Percentiles rank a stretch among this genome's conserved stretches.
phyloP scores from a whole-genome alignment of 2,888 invertebrate species.

The Oasisia sp. region DNA sequence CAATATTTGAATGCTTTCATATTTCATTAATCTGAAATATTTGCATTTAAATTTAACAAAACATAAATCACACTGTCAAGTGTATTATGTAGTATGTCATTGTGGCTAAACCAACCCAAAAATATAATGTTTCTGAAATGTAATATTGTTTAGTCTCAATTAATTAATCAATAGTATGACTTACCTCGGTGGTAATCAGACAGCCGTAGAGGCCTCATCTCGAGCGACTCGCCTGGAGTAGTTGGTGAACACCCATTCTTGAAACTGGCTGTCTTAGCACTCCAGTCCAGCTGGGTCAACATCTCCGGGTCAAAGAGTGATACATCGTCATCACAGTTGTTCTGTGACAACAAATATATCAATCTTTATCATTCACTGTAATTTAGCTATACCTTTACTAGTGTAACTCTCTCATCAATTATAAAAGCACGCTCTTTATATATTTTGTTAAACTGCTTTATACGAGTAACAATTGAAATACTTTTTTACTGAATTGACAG shows the following conservation, averaged over 20 bases:
- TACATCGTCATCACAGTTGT: constrained; percentile 18
- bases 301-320: constrained; percentile 76
- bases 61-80: no score
- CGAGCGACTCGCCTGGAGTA: constrained; percentile 81
- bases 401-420: not conserved
- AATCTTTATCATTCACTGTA: not conserved
- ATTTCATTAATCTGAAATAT: no score
- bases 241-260: constrained; percentile 78
- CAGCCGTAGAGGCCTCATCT: constrained; percentile 81
- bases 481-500: not conserved
- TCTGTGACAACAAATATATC: not conserved
- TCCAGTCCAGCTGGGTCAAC: constrained; percentile 72
- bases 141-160: no score
- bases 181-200: constrained; percentile 82
- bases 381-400: not conserved
- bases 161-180: not conserved
- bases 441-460: not conserved
- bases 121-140: no score
- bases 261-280: constrained; percentile 66
- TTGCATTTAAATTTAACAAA: no score
- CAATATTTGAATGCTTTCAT: no score
- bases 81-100: no score
- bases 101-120: no score
- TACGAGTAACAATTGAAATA: not conserved
- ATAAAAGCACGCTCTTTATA: not conserved